A percentile compares a stretch with the other conserved stretches of the same genome.
phyloP scores from a whole-genome alignment of 2,797 vertebrate species.

The Urophycis tenuis region DNA sequence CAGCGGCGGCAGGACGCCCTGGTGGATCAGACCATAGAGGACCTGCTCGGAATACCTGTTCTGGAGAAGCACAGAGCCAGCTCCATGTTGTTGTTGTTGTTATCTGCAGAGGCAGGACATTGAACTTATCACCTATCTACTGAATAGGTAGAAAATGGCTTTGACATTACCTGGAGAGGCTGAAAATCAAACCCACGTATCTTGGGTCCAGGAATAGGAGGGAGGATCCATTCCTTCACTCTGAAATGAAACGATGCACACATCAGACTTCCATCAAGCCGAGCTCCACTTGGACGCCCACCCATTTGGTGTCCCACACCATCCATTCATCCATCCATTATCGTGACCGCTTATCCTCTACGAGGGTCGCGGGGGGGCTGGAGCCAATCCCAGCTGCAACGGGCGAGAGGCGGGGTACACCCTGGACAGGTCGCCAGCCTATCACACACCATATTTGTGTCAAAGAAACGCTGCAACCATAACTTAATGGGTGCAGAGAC shows the following conservation, averaged over 20 bases:
- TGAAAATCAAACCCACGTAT: conserved; percentile 84
- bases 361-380: too few relatives aligned
- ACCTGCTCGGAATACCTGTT: conserved; percentile 75
- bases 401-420: too few relatives aligned
- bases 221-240: conserved; percentile 76
- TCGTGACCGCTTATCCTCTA: too few relatives aligned
- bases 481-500: too few relatives aligned
- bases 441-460: too few relatives aligned
- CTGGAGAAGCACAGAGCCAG: conserved; percentile 56
- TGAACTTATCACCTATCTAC: too few relatives aligned
- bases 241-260: conserved; percentile 55
- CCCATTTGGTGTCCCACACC: too few relatives aligned
- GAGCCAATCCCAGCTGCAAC: too few relatives aligned
- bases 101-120: not conserved
- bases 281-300: too few relatives aligned
- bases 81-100: not conserved
- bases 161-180: conserved; percentile 75
- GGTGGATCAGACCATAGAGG: conserved; percentile 68
- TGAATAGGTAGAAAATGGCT: not conserved
- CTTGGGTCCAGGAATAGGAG: conserved; percentile 87
- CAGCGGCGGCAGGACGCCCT: conserved; percentile 69
- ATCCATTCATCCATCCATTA: too few relatives aligned
- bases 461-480: too few relatives aligned
- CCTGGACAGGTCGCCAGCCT: too few relatives aligned
- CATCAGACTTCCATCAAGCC: not conserved